phyloP scores from a whole-genome alignment of 2,113 vertebrate species.

The Thomomys bottae region DNA sequence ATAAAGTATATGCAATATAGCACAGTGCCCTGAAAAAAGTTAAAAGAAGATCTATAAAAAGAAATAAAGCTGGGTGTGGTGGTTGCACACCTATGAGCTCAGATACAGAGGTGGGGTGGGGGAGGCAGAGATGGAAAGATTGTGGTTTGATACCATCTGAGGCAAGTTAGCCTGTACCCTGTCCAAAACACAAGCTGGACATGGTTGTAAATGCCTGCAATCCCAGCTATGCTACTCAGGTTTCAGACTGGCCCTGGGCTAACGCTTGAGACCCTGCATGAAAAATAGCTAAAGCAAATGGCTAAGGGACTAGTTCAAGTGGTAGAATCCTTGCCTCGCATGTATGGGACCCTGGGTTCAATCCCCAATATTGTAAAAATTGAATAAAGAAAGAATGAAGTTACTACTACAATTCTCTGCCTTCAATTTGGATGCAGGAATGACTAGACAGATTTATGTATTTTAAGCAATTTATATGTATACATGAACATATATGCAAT shows the following conservation, averaged over 20 bases:
- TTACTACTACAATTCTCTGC: slow-evolving; percentile 7
- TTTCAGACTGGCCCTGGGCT: too few relatives aligned
- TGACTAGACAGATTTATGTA: slow-evolving; percentile 29
- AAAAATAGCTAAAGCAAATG: too few relatives aligned
- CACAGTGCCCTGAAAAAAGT: background rate
- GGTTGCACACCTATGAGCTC: background rate
- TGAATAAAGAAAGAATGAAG: background rate
- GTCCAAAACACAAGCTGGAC: too few relatives aligned
- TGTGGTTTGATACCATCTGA: too few relatives aligned
- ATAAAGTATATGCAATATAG: slow-evolving; percentile 34
- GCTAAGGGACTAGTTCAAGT: too few relatives aligned
- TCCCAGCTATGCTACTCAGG: too few relatives aligned
- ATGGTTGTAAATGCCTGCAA: too few relatives aligned
- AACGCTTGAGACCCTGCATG: too few relatives aligned
- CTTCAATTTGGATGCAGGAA: slow-evolving; percentile 28
- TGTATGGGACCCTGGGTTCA: background rate
- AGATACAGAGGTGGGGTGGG: background rate
- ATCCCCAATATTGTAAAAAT: background rate
- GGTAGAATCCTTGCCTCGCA: too few relatives aligned
- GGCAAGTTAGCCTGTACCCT: too few relatives aligned
- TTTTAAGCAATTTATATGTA: slow-evolving; percentile 3
- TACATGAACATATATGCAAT: too few relatives aligned
- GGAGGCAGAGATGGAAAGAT: background rate
- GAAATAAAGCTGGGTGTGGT: background rate
- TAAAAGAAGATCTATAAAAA: slow-evolving; percentile 39